These are phyloP conservation scores for Dasypolia templi DNA, from an alignment of 2,888 invertebrate species.

Conservation along the genomic window DNA sequence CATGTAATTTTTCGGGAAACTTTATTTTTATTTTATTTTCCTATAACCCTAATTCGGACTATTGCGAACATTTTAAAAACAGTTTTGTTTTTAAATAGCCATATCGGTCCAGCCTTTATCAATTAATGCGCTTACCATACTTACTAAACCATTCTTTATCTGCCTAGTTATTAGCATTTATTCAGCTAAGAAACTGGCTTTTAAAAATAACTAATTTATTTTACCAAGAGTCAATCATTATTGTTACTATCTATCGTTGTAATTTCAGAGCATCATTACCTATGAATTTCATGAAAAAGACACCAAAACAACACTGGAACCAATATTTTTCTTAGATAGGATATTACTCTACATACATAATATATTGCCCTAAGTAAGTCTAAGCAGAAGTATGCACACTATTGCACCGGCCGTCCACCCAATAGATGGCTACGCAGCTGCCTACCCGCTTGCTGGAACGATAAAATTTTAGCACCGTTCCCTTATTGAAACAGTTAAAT, in stretches of 20 bases:
- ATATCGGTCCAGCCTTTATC: neutral
- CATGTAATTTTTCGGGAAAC: no score
- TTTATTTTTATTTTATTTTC: no score
- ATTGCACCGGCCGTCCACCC: conserved; percentile 50
- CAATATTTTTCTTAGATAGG: conserved; percentile 7
- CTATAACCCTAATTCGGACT: neutral
- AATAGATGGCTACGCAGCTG: conserved; percentile 69
- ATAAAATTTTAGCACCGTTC: conserved; percentile 86
- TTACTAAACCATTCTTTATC: neutral
- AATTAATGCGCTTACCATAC: neutral
- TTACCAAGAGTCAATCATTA: neutral
- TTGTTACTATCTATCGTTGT: neutral
- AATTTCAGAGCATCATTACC: neutral
- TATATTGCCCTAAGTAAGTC: conserved; percentile 44
- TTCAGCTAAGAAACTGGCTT: no score
- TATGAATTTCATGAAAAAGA: neutral
- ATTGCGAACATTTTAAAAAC: neutral
- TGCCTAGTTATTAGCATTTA: neutral
- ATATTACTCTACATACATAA: conserved; percentile 26
- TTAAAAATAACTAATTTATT: no score
- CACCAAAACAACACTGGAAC: neutral
- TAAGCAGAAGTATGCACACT: conserved; percentile 46
- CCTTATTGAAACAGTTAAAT: conserved; percentile 87
- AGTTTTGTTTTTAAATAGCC: neutral
- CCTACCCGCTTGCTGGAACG: conserved; percentile 71